A percentile compares a stretch with the other conserved stretches of the same genome.
phyloP scores from a whole-genome alignment of 2,113 vertebrate genomes.

The human (Homo sapiens) region GRCh38 chr15:86779501-86780000 shows the following conservation, averaged over 20 bases:
- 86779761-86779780: constrained; percentile 1
- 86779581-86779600: background rate
- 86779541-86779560: background rate
- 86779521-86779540: background rate
- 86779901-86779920: background rate
- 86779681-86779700: background rate
- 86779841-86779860: background rate
- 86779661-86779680: background rate
- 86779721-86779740: background rate
- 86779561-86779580: background rate
- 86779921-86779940: too few relatives aligned
- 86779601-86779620: background rate
- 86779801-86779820: background rate
- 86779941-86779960: background rate
- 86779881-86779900: background rate
- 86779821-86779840: background rate
- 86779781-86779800: constrained; percentile 16
- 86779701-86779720: background rate
- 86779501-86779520: background rate
- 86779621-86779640: background rate
- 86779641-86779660: background rate
- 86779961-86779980: background rate
- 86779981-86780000: background rate
- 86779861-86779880: background rate
- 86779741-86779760: constrained; percentile 33